Conservation (phyloP, 1,140 invertebrate species). For the Drosophila mayri region DNA sequence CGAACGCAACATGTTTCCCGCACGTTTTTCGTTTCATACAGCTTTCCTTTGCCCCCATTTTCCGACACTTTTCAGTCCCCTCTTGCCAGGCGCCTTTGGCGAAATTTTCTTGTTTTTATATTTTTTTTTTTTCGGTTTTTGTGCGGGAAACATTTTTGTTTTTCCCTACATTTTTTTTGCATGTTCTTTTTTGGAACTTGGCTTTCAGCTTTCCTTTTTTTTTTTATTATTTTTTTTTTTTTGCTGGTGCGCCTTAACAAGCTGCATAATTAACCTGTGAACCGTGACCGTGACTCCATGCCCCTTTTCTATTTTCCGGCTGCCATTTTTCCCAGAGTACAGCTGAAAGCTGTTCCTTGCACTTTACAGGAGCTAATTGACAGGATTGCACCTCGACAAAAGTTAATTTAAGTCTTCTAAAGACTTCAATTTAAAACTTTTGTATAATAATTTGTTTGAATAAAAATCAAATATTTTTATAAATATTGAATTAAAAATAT, state of each 20-base stretch:
- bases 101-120: slow-evolving; percentile 31
- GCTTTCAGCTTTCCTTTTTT: background rate
- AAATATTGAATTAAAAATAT: background rate
- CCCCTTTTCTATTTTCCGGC: slow-evolving; percentile 21
- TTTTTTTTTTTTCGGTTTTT: slow-evolving; percentile 13
- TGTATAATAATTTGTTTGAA: too few species aligned
- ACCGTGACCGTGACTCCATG: slow-evolving; percentile 35
- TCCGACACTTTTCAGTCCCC: background rate
- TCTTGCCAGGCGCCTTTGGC: slow-evolving; percentile 1
- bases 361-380: slow-evolving; percentile 19
- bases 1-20: slow-evolving; percentile 39
- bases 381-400: background rate
- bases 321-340: background rate
- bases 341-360: slow-evolving; percentile 5
- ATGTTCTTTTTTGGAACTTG: slow-evolving; percentile 8
- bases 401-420: too few species aligned
- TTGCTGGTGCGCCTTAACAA: slow-evolving; percentile 41
- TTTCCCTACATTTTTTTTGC: background rate
- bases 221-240: background rate
- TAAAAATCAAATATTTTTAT: background rate
- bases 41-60: background rate
- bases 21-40: slow-evolving; percentile 1
- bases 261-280: slow-evolving; percentile 55
- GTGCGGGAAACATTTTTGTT: slow-evolving; percentile 7
- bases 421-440: background rate